Evolutionary conservation across 2,113 vertebrate species (phyloP).

Genomic region (Sinosuthora webbiana): DNA sequence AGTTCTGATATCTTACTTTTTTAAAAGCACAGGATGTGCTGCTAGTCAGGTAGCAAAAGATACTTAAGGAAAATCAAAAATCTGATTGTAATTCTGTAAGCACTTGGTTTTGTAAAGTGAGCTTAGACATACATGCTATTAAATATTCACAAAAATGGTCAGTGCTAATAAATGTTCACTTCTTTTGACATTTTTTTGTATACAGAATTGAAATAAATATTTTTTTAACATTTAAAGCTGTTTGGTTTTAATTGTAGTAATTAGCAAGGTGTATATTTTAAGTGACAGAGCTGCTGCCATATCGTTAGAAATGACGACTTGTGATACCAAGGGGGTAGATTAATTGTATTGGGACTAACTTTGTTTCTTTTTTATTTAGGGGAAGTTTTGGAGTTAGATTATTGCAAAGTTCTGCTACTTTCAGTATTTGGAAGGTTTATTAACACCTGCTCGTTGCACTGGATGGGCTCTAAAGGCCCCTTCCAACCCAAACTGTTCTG

Average conservation of each 20-base stretch:
- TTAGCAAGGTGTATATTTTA: not conserved
- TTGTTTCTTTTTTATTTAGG: not conserved
- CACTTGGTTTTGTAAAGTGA: not conserved
- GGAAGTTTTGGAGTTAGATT: not conserved
- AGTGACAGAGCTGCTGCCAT: not conserved
- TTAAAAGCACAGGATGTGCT: not conserved
- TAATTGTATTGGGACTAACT: not conserved
- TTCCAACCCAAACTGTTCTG: not conserved
- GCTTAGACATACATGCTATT: not conserved
- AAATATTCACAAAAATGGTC: not conserved
- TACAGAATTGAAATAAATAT: slow-evolving; percentile 28
- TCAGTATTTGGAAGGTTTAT: not conserved
- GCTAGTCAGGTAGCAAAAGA: not conserved
- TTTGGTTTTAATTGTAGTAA: not conserved
- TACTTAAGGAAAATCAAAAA: not conserved
- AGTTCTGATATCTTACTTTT: not conserved
- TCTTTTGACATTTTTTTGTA: not conserved
- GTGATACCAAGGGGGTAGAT: not conserved
- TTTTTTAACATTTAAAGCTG: not conserved
- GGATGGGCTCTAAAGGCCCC: not conserved
- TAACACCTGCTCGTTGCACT: not conserved
- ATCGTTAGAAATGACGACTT: not conserved
- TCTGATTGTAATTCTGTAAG: not conserved
- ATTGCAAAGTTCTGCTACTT: not conserved
- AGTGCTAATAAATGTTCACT: not conserved